Evolutionary conservation across 2,888 invertebrate species (phyloP).

Genomic region (Parochlus steinenii): DNA sequence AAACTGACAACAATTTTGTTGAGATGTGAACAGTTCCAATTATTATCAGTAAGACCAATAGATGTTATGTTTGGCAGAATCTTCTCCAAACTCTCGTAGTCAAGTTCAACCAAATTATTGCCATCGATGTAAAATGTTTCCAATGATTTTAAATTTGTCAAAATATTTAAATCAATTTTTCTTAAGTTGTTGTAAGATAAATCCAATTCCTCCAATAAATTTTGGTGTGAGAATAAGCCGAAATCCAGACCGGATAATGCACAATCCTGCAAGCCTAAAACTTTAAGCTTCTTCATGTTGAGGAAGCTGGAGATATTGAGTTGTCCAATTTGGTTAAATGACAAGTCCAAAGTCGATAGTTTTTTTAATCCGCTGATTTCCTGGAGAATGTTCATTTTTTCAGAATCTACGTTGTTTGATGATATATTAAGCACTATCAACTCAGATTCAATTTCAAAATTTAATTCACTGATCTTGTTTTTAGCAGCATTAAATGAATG

Average conservation of each 20-base stretch:
- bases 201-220: conserved; percentile 6
- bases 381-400: background rate
- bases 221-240: conserved; percentile 9
- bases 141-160: background rate
- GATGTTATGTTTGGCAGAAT: background rate
- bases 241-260: conserved; percentile 1
- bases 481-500: conserved; percentile 4
- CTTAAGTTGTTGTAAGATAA: conserved; percentile 5
- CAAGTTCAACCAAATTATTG: background rate
- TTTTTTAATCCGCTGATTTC: background rate
- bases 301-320: conserved; percentile 8
- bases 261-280: conserved; percentile 5
- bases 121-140: conserved; percentile 7
- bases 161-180: conserved; percentile 1
- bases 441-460: background rate
- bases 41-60: background rate
- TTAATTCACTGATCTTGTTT: conserved; percentile 1
- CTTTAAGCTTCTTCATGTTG: background rate
- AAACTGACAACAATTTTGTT: background rate
- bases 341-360: conserved; percentile 10
- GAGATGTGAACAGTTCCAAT: background rate
- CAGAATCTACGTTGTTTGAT: background rate
- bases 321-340: conserved; percentile 6
- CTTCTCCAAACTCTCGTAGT: conserved; percentile 1
- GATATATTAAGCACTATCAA: conserved; percentile 6